Percentiles rank a stretch among this genome's conserved stretches.
Evolutionary conservation across 1,140 invertebrate species (phyloP).

Genomic region (Drosophila pachea): DNA sequence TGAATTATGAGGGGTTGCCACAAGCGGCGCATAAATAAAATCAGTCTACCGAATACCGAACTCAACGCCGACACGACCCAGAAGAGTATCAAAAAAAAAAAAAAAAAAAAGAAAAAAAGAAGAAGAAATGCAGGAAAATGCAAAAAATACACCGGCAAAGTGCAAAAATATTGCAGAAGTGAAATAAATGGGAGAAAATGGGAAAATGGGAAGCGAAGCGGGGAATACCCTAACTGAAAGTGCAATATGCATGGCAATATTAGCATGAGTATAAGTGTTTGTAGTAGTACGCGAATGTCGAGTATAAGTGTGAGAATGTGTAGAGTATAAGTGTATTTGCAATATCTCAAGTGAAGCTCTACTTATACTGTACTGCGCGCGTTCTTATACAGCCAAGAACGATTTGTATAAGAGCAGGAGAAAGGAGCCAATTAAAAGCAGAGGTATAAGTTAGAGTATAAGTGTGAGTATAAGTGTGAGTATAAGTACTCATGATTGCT

Average conservation of each 20-base stretch:
- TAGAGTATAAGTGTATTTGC: not conserved
- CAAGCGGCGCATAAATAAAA: slow-evolving; percentile 77
- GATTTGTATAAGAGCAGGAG: not conserved
- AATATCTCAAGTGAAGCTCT: too few relatives aligned
- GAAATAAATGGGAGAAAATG: slow-evolving; percentile 1
- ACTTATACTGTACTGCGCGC: too few relatives aligned
- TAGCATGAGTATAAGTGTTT: not conserved
- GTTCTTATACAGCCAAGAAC: not conserved
- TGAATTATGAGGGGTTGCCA: slow-evolving; percentile 69
- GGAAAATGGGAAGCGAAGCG: not conserved
- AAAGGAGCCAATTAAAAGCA: not conserved
- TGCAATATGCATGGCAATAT: not conserved
- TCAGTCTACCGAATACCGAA: slow-evolving; percentile 49
- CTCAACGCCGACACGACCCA: slow-evolving; percentile 29
- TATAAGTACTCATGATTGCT: too few relatives aligned
- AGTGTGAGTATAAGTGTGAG: not conserved
- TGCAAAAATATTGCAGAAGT: not conserved
- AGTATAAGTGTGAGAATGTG: not conserved
- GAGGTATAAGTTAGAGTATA: not conserved
- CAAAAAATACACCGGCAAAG: slow-evolving; percentile 3
- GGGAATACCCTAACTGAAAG: not conserved
- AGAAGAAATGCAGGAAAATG: slow-evolving; percentile 4
- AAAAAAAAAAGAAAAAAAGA: slow-evolving; percentile 16
- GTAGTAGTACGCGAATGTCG: not conserved
- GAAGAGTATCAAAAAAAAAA: slow-evolving; percentile 21